These are phyloP conservation scores for Empidonax alnorum DNA, from an alignment of 2,113 vertebrate genomes.

Conservation along the genomic window DNA sequence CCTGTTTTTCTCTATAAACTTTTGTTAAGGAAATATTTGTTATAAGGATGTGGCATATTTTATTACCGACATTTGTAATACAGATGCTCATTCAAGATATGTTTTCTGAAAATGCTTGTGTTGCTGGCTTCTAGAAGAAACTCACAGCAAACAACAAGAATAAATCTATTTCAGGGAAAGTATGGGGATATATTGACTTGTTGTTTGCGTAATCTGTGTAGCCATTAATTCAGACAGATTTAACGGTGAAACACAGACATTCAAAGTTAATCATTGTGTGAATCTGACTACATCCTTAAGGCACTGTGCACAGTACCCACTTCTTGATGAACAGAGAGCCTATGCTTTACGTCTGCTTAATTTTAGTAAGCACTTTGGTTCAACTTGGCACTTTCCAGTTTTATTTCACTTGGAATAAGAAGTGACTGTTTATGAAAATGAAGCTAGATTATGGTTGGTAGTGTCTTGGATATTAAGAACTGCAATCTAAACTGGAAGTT, in stretches of 20 bases:
- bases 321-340: not conserved
- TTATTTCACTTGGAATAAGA: conserved; percentile 30
- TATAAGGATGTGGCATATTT: conserved; percentile 71
- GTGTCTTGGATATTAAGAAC: not conserved
- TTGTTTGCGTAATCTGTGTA: not conserved
- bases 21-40: conserved; percentile 75
- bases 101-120: conserved; percentile 65
- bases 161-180: conserved; percentile 7
- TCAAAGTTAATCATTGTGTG: not conserved
- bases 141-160: conserved; percentile 8
- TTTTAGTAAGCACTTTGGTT: conserved; percentile 43
- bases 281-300: not conserved
- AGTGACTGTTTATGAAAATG: conserved; percentile 11
- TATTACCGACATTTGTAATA: conserved; percentile 68
- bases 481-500: conserved; percentile 65
- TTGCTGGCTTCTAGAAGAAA: conserved; percentile 55
- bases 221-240: not conserved
- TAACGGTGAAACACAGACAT: conserved; percentile 1
- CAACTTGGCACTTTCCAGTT: conserved; percentile 16
- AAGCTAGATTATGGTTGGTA: conserved; percentile 25
- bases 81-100: conserved; percentile 38
- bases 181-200: conserved; percentile 50
- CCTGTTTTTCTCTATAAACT: conserved; percentile 59
- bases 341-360: conserved; percentile 42
- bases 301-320: not conserved